Evolutionary conservation across 2,113 vertebrate genomes (phyloP).

Genomic region (Neomonachus schauinslandi): DNA sequence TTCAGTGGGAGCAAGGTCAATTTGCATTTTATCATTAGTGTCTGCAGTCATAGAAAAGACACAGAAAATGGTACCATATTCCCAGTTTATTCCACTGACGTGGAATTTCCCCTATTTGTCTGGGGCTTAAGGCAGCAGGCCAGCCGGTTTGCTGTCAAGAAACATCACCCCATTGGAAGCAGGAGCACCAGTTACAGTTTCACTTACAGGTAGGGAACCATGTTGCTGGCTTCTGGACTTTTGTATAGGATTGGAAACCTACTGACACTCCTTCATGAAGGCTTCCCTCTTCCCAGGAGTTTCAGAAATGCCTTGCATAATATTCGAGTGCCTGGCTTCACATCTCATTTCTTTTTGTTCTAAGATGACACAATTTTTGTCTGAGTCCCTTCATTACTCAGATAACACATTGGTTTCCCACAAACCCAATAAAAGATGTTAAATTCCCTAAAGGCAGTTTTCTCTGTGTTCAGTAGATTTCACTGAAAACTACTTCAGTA

Average conservation of each 20-base stretch:
- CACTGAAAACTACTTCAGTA: not conserved
- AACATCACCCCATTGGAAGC: not conserved
- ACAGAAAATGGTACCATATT: not conserved
- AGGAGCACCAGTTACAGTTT: not conserved
- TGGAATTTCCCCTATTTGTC: accelerated
- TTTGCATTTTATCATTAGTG: not conserved
- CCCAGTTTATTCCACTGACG: not conserved
- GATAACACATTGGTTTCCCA: not conserved
- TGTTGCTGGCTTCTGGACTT: not conserved
- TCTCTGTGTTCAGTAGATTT: not conserved
- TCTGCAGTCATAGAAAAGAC: not conserved
- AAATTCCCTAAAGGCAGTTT: not conserved
- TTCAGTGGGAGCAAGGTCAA: not conserved
- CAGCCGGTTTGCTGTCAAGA: not conserved
- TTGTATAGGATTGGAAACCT: not conserved
- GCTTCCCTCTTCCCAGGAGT: not conserved
- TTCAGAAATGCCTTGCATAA: not conserved
- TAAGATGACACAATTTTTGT: not conserved
- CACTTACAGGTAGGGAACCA: not conserved
- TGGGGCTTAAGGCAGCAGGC: not conserved
- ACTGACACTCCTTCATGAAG: not conserved
- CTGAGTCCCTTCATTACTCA: not conserved
- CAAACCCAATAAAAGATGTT: not conserved
- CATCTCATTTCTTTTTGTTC: not conserved
- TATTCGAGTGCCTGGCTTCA: not conserved